Conservation (phyloP, 2,797 vertebrate species). For the Ataeniobius toweri region DNA sequence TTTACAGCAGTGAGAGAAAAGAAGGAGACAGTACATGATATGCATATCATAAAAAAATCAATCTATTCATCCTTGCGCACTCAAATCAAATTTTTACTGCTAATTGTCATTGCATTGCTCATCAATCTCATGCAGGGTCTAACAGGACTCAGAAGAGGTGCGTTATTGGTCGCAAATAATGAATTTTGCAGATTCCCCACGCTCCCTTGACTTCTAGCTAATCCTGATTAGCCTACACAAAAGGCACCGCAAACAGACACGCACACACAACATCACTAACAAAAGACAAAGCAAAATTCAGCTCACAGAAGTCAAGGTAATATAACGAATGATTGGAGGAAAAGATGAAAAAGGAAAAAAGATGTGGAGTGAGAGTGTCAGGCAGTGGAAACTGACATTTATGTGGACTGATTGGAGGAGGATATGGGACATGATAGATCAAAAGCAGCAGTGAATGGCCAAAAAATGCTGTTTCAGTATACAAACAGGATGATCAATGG, state of each 20-base stretch:
- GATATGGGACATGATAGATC: conserved; percentile 49
- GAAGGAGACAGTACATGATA: conserved; percentile 21
- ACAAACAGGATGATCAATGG: conserved; percentile 63
- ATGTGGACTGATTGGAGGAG: conserved; percentile 38
- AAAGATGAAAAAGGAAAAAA: conserved; percentile 13
- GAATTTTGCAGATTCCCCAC: conserved; percentile 60
- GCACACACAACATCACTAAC: conserved; percentile 15
- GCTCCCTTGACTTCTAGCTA: conserved; percentile 58
- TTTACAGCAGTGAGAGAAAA: conserved; percentile 23
- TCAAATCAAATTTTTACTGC: conserved; percentile 38
- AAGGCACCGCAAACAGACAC: conserved; percentile 10
- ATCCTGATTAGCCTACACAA: conserved; percentile 58
- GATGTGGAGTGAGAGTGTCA: conserved; percentile 10
- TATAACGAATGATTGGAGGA: conserved; percentile 33
- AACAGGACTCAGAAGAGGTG: conserved; percentile 34
- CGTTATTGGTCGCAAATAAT: conserved; percentile 50
- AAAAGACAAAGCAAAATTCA: conserved; percentile 20
- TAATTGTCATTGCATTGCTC: conserved; percentile 56
- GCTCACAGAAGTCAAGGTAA: conserved; percentile 32
- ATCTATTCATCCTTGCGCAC: conserved; percentile 23
- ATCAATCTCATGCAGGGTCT: conserved; percentile 44
- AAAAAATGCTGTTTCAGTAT: conserved; percentile 45
- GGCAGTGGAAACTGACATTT: conserved; percentile 37
- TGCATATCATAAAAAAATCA: conserved; percentile 26
- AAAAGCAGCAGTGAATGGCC: conserved; percentile 54